phyloP scores from a whole-genome alignment of 2,113 vertebrate genomes.

The Perca fluviatilis region DNA sequence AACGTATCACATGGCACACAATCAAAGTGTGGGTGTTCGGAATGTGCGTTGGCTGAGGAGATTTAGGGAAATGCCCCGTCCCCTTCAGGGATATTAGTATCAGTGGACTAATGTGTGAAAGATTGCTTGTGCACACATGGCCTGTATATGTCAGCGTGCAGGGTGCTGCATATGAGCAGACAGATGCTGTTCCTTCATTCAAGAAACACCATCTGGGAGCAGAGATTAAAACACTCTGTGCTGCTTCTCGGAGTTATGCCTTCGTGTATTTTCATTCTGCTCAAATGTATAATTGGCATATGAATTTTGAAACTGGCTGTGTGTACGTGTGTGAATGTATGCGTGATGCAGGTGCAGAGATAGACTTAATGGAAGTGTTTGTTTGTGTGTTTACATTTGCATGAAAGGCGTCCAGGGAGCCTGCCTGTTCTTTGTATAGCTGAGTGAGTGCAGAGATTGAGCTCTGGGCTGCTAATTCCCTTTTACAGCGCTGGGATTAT shows the following conservation, averaged over 20 bases:
- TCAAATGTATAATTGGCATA: slow-evolving; percentile 12
- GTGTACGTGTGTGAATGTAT: neutral
- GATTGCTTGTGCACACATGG: slow-evolving; percentile 38
- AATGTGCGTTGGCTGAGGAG: slow-evolving; percentile 30
- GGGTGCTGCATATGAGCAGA: slow-evolving; percentile 45
- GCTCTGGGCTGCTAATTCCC: slow-evolving; percentile 79
- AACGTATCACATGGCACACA: neutral
- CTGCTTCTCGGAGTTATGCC: slow-evolving; percentile 30
- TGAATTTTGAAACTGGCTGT: neutral
- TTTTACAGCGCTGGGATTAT: slow-evolving; percentile 81
- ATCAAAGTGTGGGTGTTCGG: neutral
- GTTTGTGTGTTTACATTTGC: slow-evolving; percentile 38
- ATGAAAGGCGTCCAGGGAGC: slow-evolving; percentile 20
- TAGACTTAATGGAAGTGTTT: slow-evolving; percentile 10
- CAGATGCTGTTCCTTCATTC: slow-evolving; percentile 66
- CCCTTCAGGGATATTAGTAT: slow-evolving; percentile 34
- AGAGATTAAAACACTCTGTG: slow-evolving; percentile 60
- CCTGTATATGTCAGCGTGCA: slow-evolving; percentile 46
- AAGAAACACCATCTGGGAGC: slow-evolving; percentile 69
- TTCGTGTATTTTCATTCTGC: slow-evolving; percentile 30
- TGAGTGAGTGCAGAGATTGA: slow-evolving; percentile 67
- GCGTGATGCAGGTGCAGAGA: slow-evolving; percentile 13
- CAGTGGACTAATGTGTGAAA: slow-evolving; percentile 45
- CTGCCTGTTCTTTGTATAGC: slow-evolving; percentile 41
- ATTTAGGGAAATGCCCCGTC: slow-evolving; percentile 28